Percentiles rank a stretch among this genome's conserved stretches.
Evolutionary conservation across 2,888 invertebrate species (phyloP).

Genomic region (Corbicula japonica): DNA sequence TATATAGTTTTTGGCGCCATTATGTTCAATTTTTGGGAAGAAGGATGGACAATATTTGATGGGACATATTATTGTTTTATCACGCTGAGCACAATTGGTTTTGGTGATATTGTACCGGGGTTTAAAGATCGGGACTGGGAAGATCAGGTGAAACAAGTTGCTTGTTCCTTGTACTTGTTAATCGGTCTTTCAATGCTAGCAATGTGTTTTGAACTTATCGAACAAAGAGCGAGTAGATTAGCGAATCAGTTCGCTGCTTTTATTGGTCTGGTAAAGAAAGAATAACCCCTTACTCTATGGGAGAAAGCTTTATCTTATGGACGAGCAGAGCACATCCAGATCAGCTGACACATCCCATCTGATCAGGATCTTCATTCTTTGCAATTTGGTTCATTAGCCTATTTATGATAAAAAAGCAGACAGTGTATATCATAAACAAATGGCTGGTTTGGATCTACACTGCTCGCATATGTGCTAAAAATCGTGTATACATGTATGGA

Average conservation of each 20-base stretch:
- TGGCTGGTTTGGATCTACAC: too few relatives aligned
- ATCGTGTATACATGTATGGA: too few relatives aligned
- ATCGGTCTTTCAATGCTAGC: constrained; percentile 87
- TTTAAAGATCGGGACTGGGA: constrained; percentile 80
- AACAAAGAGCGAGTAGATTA: constrained; percentile 84
- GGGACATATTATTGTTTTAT: constrained; percentile 89
- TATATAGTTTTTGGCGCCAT: constrained; percentile 96
- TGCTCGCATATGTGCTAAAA: too few relatives aligned
- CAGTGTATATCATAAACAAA: too few relatives aligned
- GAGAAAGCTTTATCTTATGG: too few relatives aligned
- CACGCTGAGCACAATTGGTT: constrained; percentile 87
- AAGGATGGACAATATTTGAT: constrained; percentile 96
- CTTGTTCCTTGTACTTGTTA: constrained; percentile 85
- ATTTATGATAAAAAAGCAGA: too few relatives aligned
- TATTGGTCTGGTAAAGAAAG: constrained; percentile 79
- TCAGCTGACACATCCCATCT: too few relatives aligned
- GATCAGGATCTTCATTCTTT: too few relatives aligned
- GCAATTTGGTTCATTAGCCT: too few relatives aligned
- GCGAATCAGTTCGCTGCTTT: constrained; percentile 82
- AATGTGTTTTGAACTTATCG: constrained; percentile 87
- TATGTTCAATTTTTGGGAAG: constrained; percentile 97
- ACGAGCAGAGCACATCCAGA: too few relatives aligned
- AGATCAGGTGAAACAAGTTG: constrained; percentile 81
- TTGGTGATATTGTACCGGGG: constrained; percentile 86
- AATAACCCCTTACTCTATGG: too few relatives aligned